phyloP scores from a whole-genome alignment of 2,113 vertebrate genomes.

The Eulemur rufifrons region DNA sequence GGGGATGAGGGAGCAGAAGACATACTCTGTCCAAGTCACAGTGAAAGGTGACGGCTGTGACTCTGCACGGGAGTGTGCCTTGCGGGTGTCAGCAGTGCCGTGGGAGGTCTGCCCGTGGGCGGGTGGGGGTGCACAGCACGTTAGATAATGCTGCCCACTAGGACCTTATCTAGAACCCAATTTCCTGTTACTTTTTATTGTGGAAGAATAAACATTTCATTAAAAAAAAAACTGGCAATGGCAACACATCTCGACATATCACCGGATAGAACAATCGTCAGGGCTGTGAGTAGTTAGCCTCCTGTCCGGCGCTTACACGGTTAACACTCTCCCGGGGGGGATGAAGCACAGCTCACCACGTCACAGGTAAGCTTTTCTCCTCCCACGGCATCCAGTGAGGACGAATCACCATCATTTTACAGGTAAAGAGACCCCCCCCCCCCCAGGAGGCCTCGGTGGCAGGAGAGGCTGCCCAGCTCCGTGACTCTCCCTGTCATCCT shows the following conservation, averaged over 20 bases:
- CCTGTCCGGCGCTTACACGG: background rate
- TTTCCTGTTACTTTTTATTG: background rate
- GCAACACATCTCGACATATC: background rate
- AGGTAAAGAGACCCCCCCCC: background rate
- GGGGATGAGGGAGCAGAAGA: background rate
- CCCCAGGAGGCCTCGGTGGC: background rate
- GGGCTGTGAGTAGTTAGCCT: background rate
- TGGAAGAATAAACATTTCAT: background rate
- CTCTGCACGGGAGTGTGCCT: accelerated
- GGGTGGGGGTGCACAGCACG: accelerated
- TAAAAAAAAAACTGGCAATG: background rate
- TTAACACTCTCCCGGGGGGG: background rate
- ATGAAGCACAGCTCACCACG: too few relatives aligned
- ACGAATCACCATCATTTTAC: background rate
- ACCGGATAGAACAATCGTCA: background rate
- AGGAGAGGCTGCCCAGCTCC: background rate
- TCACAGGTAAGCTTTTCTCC: background rate
- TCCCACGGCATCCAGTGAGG: background rate
- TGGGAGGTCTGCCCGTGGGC: accelerated
- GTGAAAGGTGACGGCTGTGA: accelerated
- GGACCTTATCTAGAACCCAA: background rate
- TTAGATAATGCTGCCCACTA: background rate
- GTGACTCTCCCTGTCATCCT: accelerated
- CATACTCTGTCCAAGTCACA: too few relatives aligned
- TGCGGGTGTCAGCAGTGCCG: too few relatives aligned